Base-by-base conservation (phyloP, 2,113 vertebrate species). In the Grus americana region DNA sequence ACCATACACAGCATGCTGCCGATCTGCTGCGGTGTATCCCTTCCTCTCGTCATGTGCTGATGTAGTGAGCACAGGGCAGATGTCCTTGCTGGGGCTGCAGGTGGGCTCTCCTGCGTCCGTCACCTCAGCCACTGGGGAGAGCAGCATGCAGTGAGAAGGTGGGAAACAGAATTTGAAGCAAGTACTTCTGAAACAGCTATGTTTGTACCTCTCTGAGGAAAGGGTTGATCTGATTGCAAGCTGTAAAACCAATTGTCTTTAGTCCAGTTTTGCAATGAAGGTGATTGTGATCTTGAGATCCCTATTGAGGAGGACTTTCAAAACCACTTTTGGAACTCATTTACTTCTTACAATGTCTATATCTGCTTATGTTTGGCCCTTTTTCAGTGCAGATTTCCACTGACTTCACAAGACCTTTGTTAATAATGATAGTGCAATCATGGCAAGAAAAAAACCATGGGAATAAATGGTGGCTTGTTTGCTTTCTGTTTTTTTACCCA, bases 1-100 rank as follows among this genome's bases (percentile, higher is more conserved):
- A 0, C 14, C 1, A 0, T 2, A 15, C 3, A 7, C 8, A 47
- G 9, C 0, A 0, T 11, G 13, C n/a, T 42, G 27, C 27, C 6
- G 2, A 21, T 15, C 18, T 81, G 29, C 29, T 4, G 10, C 46
- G n/a, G 10, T 65, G 40, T 50, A 22, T 17, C 12, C 8, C 42
- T 67, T 63, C 4, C 6, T 71, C 20, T 19, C 21, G 3, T 13
- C 23, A 1, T 2, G 0, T 9, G 36, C 34, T 62, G 38, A 55
- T 8, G 6, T 9, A 7, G 15, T 7, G 36, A 47, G 5, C 36
- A 32, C 11, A 13, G 38, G 19, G 20, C 26, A 80, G 16, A 23
- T 27, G 15, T 22, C 36, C 55, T 78, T 26, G 22, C 42, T 49
- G 47, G 32, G 29, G 9, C 16, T 74, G 19, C 26, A 42, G 26